Conservation (phyloP, 2,797 vertebrate genomes). For the Micropoecilia bifurca region DNA sequence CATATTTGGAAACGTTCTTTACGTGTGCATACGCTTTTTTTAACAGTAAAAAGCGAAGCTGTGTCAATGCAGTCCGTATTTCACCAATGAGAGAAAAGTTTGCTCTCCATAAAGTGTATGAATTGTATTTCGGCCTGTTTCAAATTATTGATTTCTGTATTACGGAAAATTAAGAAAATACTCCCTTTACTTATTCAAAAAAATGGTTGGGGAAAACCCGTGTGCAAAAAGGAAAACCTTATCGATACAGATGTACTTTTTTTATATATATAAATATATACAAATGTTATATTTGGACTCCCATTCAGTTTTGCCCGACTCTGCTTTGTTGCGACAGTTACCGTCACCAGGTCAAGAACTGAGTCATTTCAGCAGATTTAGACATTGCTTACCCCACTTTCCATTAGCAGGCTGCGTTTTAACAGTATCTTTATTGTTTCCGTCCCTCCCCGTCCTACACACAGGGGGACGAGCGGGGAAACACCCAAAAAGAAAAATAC, state of each 20-base stretch:
- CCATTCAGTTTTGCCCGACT: not conserved
- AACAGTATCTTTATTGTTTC: slow-evolving; percentile 25
- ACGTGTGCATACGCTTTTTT: not conserved
- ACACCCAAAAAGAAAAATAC: slow-evolving; percentile 38
- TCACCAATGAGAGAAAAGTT: not conserved
- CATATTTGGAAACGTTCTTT: not conserved
- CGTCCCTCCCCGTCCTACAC: slow-evolving; percentile 12
- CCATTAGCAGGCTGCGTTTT: slow-evolving; percentile 8
- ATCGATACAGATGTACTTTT: not conserved
- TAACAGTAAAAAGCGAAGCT: not conserved
- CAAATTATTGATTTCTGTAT: not conserved
- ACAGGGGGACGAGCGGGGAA: slow-evolving; percentile 27
- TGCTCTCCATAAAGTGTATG: not conserved
- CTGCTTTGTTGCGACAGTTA: not conserved
- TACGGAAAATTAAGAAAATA: not conserved
- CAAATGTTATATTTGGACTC: not conserved
- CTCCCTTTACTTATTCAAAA: not conserved
- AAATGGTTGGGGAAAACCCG: not conserved
- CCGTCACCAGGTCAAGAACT: not conserved
- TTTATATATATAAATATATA: not conserved
- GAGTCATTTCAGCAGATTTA: slow-evolving; percentile 11
- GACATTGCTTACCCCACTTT: not conserved
- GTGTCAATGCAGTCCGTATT: not conserved
- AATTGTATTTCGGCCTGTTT: not conserved
- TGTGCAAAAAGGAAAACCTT: not conserved